These are phyloP conservation scores for Pipistrellus nathusii DNA, from an alignment of 2,797 vertebrate species.

Conservation along the genomic window DNA sequence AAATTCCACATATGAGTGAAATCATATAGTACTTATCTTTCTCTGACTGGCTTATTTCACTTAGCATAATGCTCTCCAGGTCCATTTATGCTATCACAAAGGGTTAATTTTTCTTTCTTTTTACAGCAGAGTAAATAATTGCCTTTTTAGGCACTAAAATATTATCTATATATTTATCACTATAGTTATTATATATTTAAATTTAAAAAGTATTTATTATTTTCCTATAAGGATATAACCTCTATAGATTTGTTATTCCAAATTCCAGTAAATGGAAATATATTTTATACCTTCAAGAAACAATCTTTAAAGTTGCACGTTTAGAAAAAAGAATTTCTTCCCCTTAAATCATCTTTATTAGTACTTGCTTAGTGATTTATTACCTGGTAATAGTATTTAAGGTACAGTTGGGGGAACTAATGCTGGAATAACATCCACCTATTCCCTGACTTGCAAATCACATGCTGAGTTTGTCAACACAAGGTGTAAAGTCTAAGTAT, in stretches of 20 bases:
- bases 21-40: no score
- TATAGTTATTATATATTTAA: neutral
- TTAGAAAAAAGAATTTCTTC: neutral
- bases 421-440: neutral
- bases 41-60: no score
- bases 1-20: no score
- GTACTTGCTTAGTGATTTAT: neutral
- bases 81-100: no score
- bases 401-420: neutral
- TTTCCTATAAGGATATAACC: neutral
- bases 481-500: neutral
- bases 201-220: neutral
- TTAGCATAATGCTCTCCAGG: no score
- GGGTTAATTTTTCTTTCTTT: no score
- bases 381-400: neutral
- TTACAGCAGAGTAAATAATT: neutral
- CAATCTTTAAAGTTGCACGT: neutral
- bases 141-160: conserved; percentile 37
- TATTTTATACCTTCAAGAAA: neutral
- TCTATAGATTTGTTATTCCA: neutral
- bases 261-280: neutral
- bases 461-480: neutral
- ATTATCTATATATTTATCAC: neutral
- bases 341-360: neutral
- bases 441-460: neutral